Evolutionary conservation across 2,113 vertebrate species (phyloP).

Genomic region (Thomomys bottae): DNA sequence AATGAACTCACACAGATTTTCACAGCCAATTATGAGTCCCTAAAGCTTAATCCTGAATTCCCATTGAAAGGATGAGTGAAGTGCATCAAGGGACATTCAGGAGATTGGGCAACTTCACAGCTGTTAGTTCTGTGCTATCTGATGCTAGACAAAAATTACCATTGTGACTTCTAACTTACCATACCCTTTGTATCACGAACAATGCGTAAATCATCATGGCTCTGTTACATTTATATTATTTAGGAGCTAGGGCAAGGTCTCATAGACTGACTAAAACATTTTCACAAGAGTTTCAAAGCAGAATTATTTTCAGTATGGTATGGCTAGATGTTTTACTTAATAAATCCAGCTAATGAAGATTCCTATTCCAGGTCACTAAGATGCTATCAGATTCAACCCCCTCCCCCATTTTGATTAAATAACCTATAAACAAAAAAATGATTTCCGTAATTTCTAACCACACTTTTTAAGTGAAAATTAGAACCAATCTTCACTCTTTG

Average conservation of each 20-base stretch:
- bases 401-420: conserved; percentile 16
- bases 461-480: conserved; percentile 31
- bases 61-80: fast-evolving
- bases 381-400: neutral
- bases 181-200: neutral
- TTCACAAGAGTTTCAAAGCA: conserved; percentile 30
- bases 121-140: neutral
- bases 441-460: fast-evolving
- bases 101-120: neutral
- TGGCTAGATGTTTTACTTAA: neutral
- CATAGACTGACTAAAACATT: neutral
- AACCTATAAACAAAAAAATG: neutral
- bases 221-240: neutral
- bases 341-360: neutral
- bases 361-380: neutral
- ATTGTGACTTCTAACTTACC: neutral
- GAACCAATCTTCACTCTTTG: neutral
- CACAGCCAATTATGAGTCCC: neutral
- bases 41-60: neutral
- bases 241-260: fast-evolving
- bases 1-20: neutral
- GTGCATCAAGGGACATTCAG: too few relatives aligned
- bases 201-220: neutral
- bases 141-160: neutral
- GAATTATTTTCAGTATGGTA: neutral